Evolutionary conservation across 2,888 invertebrate genomes (phyloP), one percentile per base, ranked within the genome.

Genomic region (Andrena trimmerana): DNA sequence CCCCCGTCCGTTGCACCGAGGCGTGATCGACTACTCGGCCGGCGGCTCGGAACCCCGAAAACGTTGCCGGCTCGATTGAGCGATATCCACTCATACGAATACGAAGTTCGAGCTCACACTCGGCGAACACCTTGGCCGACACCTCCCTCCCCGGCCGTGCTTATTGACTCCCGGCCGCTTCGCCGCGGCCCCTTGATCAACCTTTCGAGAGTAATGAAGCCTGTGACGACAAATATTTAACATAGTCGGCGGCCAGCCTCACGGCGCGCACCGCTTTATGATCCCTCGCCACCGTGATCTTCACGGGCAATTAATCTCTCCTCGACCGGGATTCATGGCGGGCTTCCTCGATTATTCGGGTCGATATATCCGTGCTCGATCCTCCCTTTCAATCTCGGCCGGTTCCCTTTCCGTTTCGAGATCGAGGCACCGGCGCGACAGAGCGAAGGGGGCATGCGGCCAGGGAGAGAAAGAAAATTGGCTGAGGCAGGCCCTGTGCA

Each of bases 171-270:
- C 77, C 82, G 42, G 82, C 73, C 52, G 72, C 67, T 73, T 73
- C 67, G 24, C 42, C 60, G 72, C 84, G 36, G 57, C 60, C 85
- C 78, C 85, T 85, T 78, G 72, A 78, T 77, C 73, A 76, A 74
- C 79, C 83, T 81, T 80, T 79, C 79, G 82, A 77, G 85, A 79
- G 86, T 86, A 86, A 86, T 77, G 85, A 82, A 79, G 79, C 85
- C 69, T 82, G 60, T 77, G 74, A 57, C 82, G 78, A 85, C 79
- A 86, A 86, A 86, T 80, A 85, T 86, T 86, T 82, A 77, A 82
- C 85, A 65, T 77, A 68, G 72, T 50, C 54, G 62, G 54, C 42
- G 42, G 13, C 42, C 42, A 13, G 31, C 42, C 57, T 16, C 31
- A 48, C 27, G 67, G 33, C 65, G 65, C 42, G 24, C 54, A 63